phyloP scores from a whole-genome alignment of 2,797 vertebrate genomes.

The Nothura maculosa region DNA sequence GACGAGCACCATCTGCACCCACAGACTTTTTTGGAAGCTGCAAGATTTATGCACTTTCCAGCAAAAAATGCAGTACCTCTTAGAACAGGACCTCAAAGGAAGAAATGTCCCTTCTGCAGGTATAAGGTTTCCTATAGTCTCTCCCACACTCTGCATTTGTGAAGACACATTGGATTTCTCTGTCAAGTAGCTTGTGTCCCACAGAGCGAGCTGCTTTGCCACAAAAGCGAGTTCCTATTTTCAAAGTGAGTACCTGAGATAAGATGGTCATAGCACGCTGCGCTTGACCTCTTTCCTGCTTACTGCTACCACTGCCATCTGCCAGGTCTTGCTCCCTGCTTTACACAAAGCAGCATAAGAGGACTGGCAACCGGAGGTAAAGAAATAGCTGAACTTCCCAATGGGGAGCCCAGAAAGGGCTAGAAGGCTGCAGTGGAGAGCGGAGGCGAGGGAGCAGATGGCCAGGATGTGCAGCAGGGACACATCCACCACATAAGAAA shows the following conservation, averaged over 20 bases:
- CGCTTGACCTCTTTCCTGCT: not conserved
- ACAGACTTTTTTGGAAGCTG: not conserved
- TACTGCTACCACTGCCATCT: conserved; percentile 39
- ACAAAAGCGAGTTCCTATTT: conserved; percentile 19
- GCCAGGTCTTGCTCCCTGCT: not conserved
- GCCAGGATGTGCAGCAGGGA: not conserved
- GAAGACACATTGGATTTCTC: conserved; percentile 1
- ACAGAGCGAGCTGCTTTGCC: not conserved
- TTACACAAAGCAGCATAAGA: not conserved
- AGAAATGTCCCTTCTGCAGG: not conserved
- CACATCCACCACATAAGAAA: not conserved
- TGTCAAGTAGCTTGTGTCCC: not conserved
- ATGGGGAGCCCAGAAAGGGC: not conserved
- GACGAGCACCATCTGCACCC: not conserved
- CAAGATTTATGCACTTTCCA: not conserved
- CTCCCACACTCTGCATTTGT: not conserved
- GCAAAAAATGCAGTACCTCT: not conserved
- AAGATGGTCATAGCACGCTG: not conserved
- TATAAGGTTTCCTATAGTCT: not conserved
- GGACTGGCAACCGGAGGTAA: not conserved
- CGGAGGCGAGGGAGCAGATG: not conserved
- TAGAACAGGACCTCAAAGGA: not conserved
- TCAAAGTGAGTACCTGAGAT: conserved; percentile 26
- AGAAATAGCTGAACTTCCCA: not conserved
- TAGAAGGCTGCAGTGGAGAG: not conserved